A percentile compares a stretch with the other conserved stretches of the same genome.
These are phyloP conservation scores for Halcyon malimbica DNA, from an alignment of 2,113 vertebrate genomes.

Conservation along the genomic window DNA sequence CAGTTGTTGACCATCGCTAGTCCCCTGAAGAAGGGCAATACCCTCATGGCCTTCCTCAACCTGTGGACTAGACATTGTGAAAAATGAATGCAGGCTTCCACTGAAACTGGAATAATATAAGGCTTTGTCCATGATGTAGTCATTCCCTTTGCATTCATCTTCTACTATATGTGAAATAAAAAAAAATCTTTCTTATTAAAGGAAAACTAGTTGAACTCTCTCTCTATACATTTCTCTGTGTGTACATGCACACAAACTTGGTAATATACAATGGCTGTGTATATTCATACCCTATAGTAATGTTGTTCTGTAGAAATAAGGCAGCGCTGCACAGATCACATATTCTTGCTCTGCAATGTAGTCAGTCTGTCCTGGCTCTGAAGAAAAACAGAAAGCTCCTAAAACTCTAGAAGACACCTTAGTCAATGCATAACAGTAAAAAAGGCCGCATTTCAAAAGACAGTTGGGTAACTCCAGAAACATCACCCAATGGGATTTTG, in stretches of 20 bases:
- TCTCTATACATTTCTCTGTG: not conserved
- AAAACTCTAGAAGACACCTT: not conserved
- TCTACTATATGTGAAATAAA: not conserved
- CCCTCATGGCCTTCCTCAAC: not conserved
- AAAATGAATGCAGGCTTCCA: not conserved
- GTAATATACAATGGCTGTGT: not conserved
- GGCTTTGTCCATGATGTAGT: not conserved
- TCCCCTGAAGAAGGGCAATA: not conserved
- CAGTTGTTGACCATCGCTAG: not conserved
- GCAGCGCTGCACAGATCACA: not conserved
- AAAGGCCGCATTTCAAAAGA: not conserved
- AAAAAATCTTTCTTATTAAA: not conserved
- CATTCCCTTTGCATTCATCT: not conserved
- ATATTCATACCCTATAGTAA: not conserved
- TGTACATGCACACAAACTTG: not conserved
- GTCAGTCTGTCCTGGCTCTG: not conserved
- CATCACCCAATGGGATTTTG: not conserved
- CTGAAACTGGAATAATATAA: not conserved
- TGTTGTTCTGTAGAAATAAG: not conserved
- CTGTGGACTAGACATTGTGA: not conserved
- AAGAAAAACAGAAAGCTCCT: not conserved
- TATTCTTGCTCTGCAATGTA: not conserved
- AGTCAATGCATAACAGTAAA: not conserved
- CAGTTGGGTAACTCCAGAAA: not conserved
- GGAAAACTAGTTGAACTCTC: not conserved